These are phyloP conservation scores for Python bivittatus DNA, from an alignment of 2,113 vertebrate species.

Conservation along the genomic window DNA sequence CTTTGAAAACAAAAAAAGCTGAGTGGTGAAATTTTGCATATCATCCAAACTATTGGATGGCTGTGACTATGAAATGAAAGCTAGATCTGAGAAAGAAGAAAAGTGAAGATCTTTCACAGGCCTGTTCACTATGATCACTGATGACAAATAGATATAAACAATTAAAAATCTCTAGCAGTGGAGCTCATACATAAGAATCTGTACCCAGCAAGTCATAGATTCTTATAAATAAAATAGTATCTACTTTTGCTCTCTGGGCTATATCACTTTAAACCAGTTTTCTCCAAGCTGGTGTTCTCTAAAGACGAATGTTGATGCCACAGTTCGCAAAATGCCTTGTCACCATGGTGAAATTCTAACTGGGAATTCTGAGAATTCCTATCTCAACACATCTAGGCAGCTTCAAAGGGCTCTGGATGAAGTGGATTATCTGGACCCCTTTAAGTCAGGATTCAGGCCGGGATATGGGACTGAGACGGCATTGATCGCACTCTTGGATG, in stretches of 20 bases:
- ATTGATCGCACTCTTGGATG: too few species aligned
- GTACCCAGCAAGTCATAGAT: background rate
- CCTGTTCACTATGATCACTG: background rate
- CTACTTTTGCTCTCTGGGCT: background rate
- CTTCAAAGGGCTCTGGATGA: too few species aligned
- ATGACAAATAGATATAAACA: background rate
- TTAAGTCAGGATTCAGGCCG: too few species aligned
- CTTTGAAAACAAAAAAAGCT: background rate
- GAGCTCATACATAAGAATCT: background rate
- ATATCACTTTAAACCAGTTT: background rate
- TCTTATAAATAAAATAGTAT: too few species aligned
- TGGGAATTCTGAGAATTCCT: too few species aligned
- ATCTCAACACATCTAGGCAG: too few species aligned
- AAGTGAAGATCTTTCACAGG: background rate
- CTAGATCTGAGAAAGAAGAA: constrained; percentile 8
- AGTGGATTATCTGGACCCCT: too few species aligned
- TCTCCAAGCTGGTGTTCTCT: too few species aligned
- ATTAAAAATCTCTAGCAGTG: background rate
- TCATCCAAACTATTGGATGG: constrained; percentile 3
- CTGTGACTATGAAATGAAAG: background rate
- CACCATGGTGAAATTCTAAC: too few species aligned
- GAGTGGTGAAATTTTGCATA: constrained; percentile 28
- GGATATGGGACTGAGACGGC: too few species aligned
- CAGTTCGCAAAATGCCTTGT: too few species aligned
- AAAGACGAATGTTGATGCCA: too few species aligned